Evolutionary conservation across 2,888 invertebrate species (phyloP).

Genomic region (Boloria selene): DNA sequence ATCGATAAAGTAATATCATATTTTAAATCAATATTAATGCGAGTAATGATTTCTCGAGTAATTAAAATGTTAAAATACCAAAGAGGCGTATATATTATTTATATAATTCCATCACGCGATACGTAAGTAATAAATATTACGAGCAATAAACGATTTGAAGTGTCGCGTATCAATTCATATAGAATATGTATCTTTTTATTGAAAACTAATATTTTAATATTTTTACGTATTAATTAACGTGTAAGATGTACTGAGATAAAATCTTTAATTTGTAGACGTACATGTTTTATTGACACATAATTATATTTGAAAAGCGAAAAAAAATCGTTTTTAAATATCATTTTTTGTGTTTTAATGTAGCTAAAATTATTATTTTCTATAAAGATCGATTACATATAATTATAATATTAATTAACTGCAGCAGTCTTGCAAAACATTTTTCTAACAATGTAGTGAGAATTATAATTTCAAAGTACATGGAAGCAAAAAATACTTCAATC

Average conservation of each 20-base stretch:
- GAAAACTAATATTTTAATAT: conserved; percentile 15
- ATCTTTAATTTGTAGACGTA: conserved; percentile 10
- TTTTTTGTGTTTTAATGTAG: no score
- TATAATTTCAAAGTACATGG: conserved; percentile 22
- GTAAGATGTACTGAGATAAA: conserved; percentile 7
- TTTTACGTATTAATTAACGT: conserved; percentile 16
- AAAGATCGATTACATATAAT: no score
- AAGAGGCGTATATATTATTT: conserved; percentile 14
- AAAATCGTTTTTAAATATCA: neutral
- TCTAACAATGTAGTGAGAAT: conserved; percentile 5
- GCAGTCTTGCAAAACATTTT: neutral
- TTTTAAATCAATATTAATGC: conserved; percentile 2
- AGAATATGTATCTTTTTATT: conserved; percentile 3
- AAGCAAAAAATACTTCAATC: conserved; percentile 29
- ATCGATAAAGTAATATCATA: no score
- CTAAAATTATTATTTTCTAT: no score
- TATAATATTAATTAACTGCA: neutral
- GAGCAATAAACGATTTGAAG: conserved; percentile 5
- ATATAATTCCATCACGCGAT: conserved; percentile 10
- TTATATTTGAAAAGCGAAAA: neutral
- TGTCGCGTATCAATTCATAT: neutral
- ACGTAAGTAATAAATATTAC: conserved; percentile 8
- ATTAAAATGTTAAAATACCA: conserved; percentile 15
- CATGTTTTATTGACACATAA: neutral
- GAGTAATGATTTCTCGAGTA: neutral